Evolutionary conservation across 2,797 vertebrate genomes (phyloP).

Genomic region (Acrossocheilus wenchowensis): DNA sequence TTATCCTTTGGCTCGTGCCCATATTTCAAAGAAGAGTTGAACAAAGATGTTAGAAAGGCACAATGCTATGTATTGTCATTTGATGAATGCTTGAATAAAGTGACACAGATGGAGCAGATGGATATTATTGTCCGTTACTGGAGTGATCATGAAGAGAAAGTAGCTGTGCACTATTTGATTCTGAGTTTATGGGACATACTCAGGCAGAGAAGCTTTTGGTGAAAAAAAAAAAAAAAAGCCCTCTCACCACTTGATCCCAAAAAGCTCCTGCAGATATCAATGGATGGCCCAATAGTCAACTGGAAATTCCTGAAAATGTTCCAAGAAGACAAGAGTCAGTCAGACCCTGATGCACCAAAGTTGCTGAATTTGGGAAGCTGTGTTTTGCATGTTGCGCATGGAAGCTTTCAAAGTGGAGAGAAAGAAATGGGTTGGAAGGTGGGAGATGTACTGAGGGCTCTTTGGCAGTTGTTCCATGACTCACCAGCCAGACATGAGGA

Average conservation of each 20-base stretch:
- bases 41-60: conserved; percentile 37
- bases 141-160: conserved; percentile 31
- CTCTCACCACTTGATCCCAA: conserved; percentile 12
- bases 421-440: not conserved
- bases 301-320: not conserved
- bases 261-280: no score
- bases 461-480: conserved; percentile 16
- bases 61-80: conserved; percentile 42
- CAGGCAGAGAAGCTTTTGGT: conserved; percentile 39
- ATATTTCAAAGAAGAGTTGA: conserved; percentile 45
- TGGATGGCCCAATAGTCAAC: no score
- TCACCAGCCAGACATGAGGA: not conserved
- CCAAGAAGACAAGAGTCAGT: not conserved
- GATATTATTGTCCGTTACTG: conserved; percentile 40
- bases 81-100: conserved; percentile 40
- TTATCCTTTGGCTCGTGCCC: conserved; percentile 42
- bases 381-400: not conserved
- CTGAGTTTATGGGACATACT: conserved; percentile 42
- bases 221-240: conserved; percentile 2
- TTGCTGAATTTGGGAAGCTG: not conserved
- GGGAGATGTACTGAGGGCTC: not conserved
- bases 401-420: conserved; percentile 9
- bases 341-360: not conserved
- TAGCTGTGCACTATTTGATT: conserved; percentile 23
- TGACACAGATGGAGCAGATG: conserved; percentile 42